phyloP scores from a whole-genome alignment of 2,888 invertebrate genomes.

The Ophioninae sp. region DNA sequence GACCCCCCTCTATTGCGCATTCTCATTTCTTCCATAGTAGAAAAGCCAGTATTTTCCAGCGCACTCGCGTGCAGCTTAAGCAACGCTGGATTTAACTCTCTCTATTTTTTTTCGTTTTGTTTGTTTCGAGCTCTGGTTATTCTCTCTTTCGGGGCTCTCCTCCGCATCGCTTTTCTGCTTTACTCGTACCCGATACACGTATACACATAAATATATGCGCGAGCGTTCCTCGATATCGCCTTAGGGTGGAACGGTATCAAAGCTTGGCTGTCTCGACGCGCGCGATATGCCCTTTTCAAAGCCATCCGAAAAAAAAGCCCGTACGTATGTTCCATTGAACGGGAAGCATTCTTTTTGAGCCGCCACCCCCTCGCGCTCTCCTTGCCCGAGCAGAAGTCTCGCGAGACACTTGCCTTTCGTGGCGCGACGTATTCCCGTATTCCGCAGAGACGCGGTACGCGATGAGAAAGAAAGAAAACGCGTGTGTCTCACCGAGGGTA shows the following conservation, averaged over 20 bases:
- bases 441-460: conserved; percentile 44
- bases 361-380: conserved; percentile 38
- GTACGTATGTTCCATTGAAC: conserved; percentile 16
- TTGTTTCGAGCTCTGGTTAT: conserved; percentile 43
- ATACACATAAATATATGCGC: neutral
- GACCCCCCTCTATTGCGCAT: conserved; percentile 3
- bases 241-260: conserved; percentile 2
- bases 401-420: conserved; percentile 69
- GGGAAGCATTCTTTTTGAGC: conserved; percentile 51
- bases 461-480: conserved; percentile 46
- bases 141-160: conserved; percentile 27
- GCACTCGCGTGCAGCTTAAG: conserved; percentile 34
- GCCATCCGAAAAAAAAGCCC: neutral
- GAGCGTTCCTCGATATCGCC: conserved; percentile 6
- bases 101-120: neutral
- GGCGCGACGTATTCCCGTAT: conserved; percentile 43
- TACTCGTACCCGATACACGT: conserved; percentile 5
- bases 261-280: neutral
- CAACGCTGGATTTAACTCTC: conserved; percentile 22
- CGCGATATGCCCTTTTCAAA: neutral
- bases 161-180: conserved; percentile 37
- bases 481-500: neutral
- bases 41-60: conserved; percentile 32
- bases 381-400: conserved; percentile 60
- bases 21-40: neutral